Percentiles rank a stretch among this genome's conserved stretches.
Conservation (phyloP, 2,888 invertebrate genomes). For the Dasysyrphus tricinctus region DNA sequence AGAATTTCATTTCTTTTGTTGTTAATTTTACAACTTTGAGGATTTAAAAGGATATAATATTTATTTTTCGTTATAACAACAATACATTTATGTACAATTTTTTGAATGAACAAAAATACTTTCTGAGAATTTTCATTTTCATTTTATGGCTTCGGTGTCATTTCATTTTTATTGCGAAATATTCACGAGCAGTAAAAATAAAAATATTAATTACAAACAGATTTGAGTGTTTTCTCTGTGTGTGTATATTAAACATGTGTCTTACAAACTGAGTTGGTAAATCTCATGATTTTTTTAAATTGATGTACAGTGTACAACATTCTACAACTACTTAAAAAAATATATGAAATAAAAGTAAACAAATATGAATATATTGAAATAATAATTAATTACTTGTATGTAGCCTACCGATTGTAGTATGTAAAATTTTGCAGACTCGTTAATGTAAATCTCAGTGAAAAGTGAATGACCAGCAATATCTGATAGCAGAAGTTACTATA, state of each 20-base stretch:
- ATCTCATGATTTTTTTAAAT: not conserved
- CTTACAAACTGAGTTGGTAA: not conserved
- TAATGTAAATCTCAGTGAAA: no score
- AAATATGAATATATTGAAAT: no score
- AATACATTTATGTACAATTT: not conserved
- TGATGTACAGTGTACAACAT: no score
- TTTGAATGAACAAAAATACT: not conserved
- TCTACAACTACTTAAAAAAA: no score
- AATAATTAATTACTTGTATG: not conserved
- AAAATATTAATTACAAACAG: not conserved
- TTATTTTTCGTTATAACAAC: not conserved
- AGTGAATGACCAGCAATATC: not conserved
- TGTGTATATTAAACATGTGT: not conserved
- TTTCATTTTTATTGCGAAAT: conserved; percentile 11
- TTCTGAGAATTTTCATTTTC: not conserved
- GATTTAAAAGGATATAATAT: not conserved
- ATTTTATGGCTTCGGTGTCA: not conserved
- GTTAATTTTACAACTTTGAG: not conserved
- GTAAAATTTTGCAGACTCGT: not conserved
- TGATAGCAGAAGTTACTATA: not conserved
- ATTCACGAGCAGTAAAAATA: conserved; percentile 6
- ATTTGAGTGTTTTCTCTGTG: not conserved
- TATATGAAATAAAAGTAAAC: not conserved
- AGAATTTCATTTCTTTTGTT: not conserved
- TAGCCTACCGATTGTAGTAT: not conserved